Percentiles rank a stretch among this genome's conserved stretches.
phyloP scores from a whole-genome alignment of 1,140 invertebrate genomes.

The Aphis craccivora region DNA sequence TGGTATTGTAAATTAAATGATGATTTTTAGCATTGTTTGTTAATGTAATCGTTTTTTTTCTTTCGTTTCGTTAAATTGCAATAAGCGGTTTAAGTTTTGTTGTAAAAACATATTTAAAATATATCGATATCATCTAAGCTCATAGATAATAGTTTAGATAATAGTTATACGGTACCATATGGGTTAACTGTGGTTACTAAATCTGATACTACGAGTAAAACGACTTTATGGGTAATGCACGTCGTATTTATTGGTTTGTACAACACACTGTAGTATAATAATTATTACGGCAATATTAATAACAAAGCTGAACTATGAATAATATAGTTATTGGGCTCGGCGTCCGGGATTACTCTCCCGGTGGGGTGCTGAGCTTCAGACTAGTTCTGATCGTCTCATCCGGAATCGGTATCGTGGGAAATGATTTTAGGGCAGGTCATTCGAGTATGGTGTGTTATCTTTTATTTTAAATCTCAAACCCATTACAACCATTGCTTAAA shows the following conservation, averaged over 20 bases:
- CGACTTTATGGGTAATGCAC: neutral
- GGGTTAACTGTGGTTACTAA: neutral
- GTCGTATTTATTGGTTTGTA: neutral
- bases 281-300: neutral
- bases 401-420: neutral
- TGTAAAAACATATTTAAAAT: neutral
- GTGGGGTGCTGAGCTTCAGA: neutral
- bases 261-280: neutral
- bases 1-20: too few relatives aligned
- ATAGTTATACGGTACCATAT: neutral
- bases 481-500: neutral
- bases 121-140: neutral
- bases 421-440: neutral
- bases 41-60: neutral
- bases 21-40: neutral
- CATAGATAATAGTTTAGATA: neutral
- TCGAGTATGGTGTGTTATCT: constrained; percentile 3
- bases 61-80: neutral
- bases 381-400: neutral
- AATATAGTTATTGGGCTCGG: neutral
- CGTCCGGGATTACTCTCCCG: neutral
- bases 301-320: neutral
- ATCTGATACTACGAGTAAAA: neutral
- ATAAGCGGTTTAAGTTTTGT: neutral
- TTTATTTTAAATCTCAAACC: constrained; percentile 5